phyloP scores from a whole-genome alignment of 2,888 invertebrate genomes.

The Diachrysia chrysitis region DNA sequence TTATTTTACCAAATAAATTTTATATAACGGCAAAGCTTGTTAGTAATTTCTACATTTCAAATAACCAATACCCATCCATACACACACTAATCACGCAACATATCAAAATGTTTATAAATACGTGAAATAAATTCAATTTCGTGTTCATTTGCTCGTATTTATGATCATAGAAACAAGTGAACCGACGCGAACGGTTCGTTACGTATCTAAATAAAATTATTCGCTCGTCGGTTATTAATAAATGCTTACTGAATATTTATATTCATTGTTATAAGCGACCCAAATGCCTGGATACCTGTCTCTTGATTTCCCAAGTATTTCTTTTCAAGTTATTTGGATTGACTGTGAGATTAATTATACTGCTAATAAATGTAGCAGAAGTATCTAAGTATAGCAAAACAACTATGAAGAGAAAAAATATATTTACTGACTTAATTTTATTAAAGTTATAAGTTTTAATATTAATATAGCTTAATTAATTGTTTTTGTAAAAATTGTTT shows the following conservation, averaged over 20 bases:
- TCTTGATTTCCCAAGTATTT: not conserved
- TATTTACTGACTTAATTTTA: no score
- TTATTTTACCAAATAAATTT: no score
- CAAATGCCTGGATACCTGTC: not conserved
- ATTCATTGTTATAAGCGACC: not conserved
- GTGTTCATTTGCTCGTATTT: slow-evolving; percentile 55
- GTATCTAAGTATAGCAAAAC: no score
- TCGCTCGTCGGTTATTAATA: slow-evolving; percentile 44
- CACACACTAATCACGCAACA: slow-evolving; percentile 15
- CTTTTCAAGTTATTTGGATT: not conserved
- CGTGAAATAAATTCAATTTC: slow-evolving; percentile 51
- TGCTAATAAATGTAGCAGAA: no score
- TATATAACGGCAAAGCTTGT: no score
- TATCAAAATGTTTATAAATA: slow-evolving; percentile 38
- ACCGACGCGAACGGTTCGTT: slow-evolving; percentile 56
- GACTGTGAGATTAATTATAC: not conserved
- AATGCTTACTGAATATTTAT: slow-evolving; percentile 49
- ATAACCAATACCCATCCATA: not conserved
- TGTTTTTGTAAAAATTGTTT: no score
- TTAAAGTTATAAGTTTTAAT: no score
- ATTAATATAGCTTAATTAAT: no score
- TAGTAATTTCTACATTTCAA: not conserved
- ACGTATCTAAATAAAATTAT: slow-evolving; percentile 57
- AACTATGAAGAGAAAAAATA: no score
- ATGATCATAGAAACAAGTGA: slow-evolving; percentile 53